Base-by-base conservation (phyloP, 2,797 vertebrate genomes). In the Liasis olivaceus region DNA sequence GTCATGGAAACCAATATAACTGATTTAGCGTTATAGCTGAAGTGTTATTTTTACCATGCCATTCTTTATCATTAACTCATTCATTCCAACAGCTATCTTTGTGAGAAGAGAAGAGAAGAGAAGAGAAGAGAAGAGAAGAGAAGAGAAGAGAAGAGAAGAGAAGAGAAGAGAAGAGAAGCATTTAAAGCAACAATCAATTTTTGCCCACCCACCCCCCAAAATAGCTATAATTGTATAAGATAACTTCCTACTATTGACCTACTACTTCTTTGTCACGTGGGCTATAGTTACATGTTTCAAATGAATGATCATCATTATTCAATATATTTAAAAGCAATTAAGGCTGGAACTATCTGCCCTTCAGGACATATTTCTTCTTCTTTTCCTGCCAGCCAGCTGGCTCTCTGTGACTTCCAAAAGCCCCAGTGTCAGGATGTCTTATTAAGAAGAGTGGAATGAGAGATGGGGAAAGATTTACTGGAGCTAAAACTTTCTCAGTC, bases 21-120 rank as follows among this genome's bases (percentile, higher is more conserved):
- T 91, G 60, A 58, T 85, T 89, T 58, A 42, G 22, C 87, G 89
- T 92, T 89, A 85, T 58, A 85, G 63, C 26, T 63, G 63, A 69
- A 66, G n/a, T 85, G 51, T 51, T 77, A 85, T 85, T 92, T 85
- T 85, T 85, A 92, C 56, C 42, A 28, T 42, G 9, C 47, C 84
- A 36, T 85, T 31, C 72, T 92, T 85, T 89, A 62, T 81, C 86
- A 91, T 91, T 88, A 69, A 17, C 26, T 72, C 90, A 92, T 92
- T 92, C 72, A 84, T 92, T 36, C 72, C 59, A 92, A 64, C 14
- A 89, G 42, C 42, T 42, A 42, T 42, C 42, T 42, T 42, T 42
- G 42, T 2, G 42, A 42, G 12, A n/a, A 69, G n/a, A 24, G 28
- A n/a, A 69, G 28, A n/a, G n/a, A 28, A n/a, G 28, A 9, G 28